Evolutionary conservation across 2,113 vertebrate genomes (phyloP), one percentile per base, ranked within the genome.

Genomic region (Oceanites oceanicus): DNA sequence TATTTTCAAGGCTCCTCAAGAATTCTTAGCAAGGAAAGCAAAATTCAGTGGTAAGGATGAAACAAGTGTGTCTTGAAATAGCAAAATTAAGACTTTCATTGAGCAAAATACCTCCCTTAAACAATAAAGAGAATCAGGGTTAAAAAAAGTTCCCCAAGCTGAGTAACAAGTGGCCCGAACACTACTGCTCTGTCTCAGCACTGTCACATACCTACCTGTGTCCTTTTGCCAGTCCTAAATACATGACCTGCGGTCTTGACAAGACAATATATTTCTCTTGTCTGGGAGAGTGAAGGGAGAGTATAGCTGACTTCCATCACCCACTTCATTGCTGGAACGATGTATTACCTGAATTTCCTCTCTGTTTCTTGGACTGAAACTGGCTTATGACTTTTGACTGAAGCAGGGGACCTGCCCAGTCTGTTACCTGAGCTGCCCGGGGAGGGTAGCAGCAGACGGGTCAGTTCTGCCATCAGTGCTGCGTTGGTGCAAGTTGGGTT

Each of bases 361-460:
- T 77, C 34, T 17, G 13, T 74, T 89, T 86, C 58, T 83, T 25
- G 53, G 40, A 6, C 56, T 72, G 42, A 75, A 70, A 23, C 12
- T 49, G 26, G 10, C 3, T 74, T 47, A 36, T 49, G 36, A 44
- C 21, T 11, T 47, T 45, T 70, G 23, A 36, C 45, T 53, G 38
- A 81, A 76, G 20, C 47, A 67, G 30, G 12, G 7, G 1, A 58
- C 42, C 34, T 66, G 40, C 5, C 29, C 26, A 21, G 7, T 9
- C 55, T 59, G 14, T 50, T 13, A 19, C 8, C 44, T 18, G 20
- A 62, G 17, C 15, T 53, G 10, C 26, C 25, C 1, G 4, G 4
- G 21, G 12, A 49, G 11, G 20, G 38, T 4, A n/a, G 29, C 19
- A 38, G 30, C 29, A 47, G 42, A 4, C 2, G 6, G 0, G 0